These are phyloP conservation scores for Zaprionus vittiger DNA, from an alignment of 1,140 invertebrate species.

Conservation along the genomic window DNA sequence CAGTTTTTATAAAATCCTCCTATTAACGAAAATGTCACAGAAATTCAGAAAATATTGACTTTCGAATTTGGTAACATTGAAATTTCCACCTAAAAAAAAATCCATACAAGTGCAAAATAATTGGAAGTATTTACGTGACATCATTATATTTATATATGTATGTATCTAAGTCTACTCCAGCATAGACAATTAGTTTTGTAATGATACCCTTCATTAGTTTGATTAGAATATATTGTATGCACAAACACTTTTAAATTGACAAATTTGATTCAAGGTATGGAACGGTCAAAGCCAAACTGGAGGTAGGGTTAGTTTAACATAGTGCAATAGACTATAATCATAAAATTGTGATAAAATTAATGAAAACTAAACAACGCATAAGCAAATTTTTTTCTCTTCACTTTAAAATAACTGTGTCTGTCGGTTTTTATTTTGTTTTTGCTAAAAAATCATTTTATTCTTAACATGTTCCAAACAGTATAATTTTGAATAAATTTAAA, in stretches of 20 bases:
- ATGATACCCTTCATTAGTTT: neutral
- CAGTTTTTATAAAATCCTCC: neutral
- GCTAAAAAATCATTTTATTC: conserved; percentile 36
- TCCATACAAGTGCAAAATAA: neutral
- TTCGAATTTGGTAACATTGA: neutral
- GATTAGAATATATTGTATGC: neutral
- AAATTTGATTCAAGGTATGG: neutral
- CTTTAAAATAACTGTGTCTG: conserved; percentile 16
- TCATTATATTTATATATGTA: neutral
- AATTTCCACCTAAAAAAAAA: neutral
- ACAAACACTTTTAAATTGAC: neutral
- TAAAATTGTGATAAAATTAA: conserved; percentile 1
- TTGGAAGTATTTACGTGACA: neutral
- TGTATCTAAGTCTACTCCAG: neutral
- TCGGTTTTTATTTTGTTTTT: conserved; percentile 33
- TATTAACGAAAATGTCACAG: neutral
- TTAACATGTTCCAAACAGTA: conserved; percentile 46
- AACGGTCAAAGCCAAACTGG: conserved; percentile 4
- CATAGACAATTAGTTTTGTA: neutral
- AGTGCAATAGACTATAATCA: neutral
- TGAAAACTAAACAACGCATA: neutral
- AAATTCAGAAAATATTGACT: neutral
- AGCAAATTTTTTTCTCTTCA: neutral
- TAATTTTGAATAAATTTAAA: conserved; percentile 71
- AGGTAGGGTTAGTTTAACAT: neutral